Base-by-base conservation (phyloP, 2,888 invertebrate genomes). In the Acholoe squamosa region DNA sequence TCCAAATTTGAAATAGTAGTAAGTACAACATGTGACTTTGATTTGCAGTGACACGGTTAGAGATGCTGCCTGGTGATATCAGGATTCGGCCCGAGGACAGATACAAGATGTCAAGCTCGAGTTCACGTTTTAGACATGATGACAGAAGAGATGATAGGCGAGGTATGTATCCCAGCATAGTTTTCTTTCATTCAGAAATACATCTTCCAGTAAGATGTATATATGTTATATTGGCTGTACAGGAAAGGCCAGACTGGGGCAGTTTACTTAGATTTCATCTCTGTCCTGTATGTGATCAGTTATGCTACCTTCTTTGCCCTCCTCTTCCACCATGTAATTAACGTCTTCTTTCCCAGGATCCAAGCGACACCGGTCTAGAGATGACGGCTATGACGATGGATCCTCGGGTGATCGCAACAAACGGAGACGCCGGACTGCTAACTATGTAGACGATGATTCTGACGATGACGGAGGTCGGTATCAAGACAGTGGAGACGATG, bases 351-450 rank as follows among this genome's bases (percentile, higher is more conserved):
- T 10, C 43, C 52, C 43, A 92, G 92, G 92, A 7, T 25, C 54
- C n/a, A 92, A 92, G 89, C 90, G 92, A 0, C 56, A 67, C 25
- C 88, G 88, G n/a, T 80, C 80, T 14, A 33, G 80, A 43, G 80
- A 80, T 61, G 89, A 91, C 31, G 84, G 54, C 12, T 90, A 89
- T 7, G 52, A 22, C 0, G 80, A 76, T n/a, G 22, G 3, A 33
- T 77, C 77, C 34, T 43, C 34, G 16, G 43, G 54, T 86, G 86
- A 86, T 54, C 52, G 86, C 7, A 31, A 14, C n/a, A 86, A 86
- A 33, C 3, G 94, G 51, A 92, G 94, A 89, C 90, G 93, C 28
- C 89, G 25, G 89, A 91, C 90, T 84, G 52, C 54, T 25, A 52
- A 71, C 10, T 90, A 92, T 33, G 51, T 91, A 10, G 91, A 90